Conservation (phyloP, 2,888 invertebrate species). For the Phragmatobia fuliginosa region DNA sequence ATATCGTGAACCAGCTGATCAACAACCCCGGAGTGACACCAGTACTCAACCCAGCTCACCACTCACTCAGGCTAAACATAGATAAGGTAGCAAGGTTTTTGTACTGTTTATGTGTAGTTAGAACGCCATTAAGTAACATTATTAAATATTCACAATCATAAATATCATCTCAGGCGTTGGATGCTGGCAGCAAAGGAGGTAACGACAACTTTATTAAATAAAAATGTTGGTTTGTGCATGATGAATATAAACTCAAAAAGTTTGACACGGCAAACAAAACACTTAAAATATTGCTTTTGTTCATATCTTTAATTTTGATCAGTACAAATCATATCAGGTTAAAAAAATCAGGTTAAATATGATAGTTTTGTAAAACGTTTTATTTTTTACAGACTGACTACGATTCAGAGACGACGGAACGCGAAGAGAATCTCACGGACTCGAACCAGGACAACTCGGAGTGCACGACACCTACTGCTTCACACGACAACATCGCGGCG, state of each 20-base stretch:
- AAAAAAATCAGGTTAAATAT: neutral
- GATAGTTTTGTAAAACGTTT: neutral
- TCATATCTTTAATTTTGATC: too few relatives aligned
- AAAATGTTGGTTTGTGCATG: too few relatives aligned
- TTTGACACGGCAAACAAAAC: too few relatives aligned
- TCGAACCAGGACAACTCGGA: slow-evolving; percentile 85
- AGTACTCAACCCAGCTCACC: slow-evolving; percentile 79
- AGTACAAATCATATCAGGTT: too few relatives aligned
- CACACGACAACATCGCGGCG: slow-evolving; percentile 80
- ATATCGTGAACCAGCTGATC: slow-evolving; percentile 94
- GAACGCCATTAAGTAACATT: neutral
- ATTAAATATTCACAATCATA: neutral
- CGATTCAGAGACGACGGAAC: slow-evolving; percentile 83
- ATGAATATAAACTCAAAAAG: too few relatives aligned
- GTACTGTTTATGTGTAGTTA: neutral
- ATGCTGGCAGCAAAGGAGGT: too few relatives aligned
- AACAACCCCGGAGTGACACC: slow-evolving; percentile 92
- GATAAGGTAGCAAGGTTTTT: slow-evolving; percentile 74
- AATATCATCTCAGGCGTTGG: too few relatives aligned
- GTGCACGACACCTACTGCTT: slow-evolving; percentile 84
- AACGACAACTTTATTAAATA: too few relatives aligned
- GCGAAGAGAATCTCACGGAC: slow-evolving; percentile 83
- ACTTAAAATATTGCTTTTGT: too few relatives aligned
- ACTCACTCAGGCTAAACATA: slow-evolving; percentile 74
- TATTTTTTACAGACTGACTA: slow-evolving; percentile 74